A percentile compares a stretch with the other conserved stretches of the same genome.
Evolutionary conservation across 2,797 vertebrate genomes (phyloP).

Genomic region (Apogon talboti): DNA sequence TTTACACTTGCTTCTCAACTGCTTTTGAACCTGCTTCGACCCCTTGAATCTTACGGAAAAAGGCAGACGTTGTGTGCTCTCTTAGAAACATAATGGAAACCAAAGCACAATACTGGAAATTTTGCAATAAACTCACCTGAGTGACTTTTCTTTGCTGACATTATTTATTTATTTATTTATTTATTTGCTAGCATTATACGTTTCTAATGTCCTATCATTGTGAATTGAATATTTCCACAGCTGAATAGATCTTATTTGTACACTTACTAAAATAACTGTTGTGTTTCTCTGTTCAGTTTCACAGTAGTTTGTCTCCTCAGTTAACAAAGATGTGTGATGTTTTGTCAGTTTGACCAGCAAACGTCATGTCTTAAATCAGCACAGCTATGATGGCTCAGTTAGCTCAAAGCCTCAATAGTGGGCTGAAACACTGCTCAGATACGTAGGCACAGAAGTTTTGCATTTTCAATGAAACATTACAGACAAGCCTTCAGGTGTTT

Average conservation of each 20-base stretch:
- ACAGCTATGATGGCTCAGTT: conserved; percentile 36
- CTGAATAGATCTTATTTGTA: conserved; percentile 9
- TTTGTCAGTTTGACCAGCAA: conserved; percentile 47
- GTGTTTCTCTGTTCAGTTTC: conserved; percentile 12
- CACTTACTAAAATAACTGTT: background rate
- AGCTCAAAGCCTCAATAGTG: conserved; percentile 35
- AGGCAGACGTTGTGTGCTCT: too few relatives aligned
- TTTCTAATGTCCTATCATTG: too few relatives aligned
- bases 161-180: too few relatives aligned
- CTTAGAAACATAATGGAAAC: too few relatives aligned
- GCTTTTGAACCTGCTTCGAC: too few relatives aligned
- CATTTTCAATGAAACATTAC: conserved; percentile 49
- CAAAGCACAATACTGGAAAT: too few relatives aligned
- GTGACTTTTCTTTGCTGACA: too few relatives aligned
- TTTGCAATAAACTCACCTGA: too few relatives aligned
- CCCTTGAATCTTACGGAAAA: too few relatives aligned
- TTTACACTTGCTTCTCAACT: too few relatives aligned
- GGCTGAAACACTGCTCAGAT: conserved; percentile 21
- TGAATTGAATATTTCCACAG: too few relatives aligned
- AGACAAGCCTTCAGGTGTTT: conserved; percentile 33
- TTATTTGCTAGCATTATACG: too few relatives aligned
- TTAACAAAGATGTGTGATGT: conserved; percentile 36
- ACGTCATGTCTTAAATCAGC: conserved; percentile 33
- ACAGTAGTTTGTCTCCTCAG: conserved; percentile 23
- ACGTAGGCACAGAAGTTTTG: conserved; percentile 31